Evolutionary conservation across 2,797 vertebrate species (phyloP), one percentile per base, ranked within the genome.

Genomic region (Rhinatrema bivittatum): DNA sequence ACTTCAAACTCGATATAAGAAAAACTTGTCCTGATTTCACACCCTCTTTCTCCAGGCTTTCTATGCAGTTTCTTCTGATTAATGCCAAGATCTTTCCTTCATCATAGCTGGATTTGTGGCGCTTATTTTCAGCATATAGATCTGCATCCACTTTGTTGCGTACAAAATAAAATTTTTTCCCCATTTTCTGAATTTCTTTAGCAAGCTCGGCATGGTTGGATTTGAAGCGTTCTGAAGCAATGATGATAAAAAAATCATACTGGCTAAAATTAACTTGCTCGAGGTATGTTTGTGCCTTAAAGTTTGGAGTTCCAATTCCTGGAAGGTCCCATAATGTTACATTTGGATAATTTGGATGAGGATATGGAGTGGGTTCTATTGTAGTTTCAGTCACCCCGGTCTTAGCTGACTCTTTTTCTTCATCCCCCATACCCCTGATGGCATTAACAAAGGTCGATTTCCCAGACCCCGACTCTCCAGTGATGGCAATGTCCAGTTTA

Each of bases 271-370:
- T n/a, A n/a, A n/a, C n/a, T n/a, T n/a, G n/a, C n/a, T n/a, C 25
- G 9, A 31, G 39, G 22, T 56, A 68, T 11, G 12, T 33, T 3
- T 25, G 7, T 21, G 53, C 15, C 2, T 15, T 11, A 30, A 70
- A 74, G 34, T 34, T 10, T 2, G 46, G 55, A 3, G 43, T 50
- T 7, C 62, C 39, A 1, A 42, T 69, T 6, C 66, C 64, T 6
- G 68, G 68, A 20, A 72, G 28, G 32, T 70, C 65, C 68, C 70
- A 76, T 25, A 68, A 33, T 7, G 13, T 51, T 12, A 74, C 20
- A 1, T 51, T 56, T 9, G 43, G 56, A 25, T 33, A 42, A 2
- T 25, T 31, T 1, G 56, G 68, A 13, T 71, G 56, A 7, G 14
- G 2, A 25, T 68, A 75, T 17, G 32, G 9, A 6, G 5, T 27